phyloP scores from a whole-genome alignment of 2,888 invertebrate genomes.

The Macaria notata region DNA sequence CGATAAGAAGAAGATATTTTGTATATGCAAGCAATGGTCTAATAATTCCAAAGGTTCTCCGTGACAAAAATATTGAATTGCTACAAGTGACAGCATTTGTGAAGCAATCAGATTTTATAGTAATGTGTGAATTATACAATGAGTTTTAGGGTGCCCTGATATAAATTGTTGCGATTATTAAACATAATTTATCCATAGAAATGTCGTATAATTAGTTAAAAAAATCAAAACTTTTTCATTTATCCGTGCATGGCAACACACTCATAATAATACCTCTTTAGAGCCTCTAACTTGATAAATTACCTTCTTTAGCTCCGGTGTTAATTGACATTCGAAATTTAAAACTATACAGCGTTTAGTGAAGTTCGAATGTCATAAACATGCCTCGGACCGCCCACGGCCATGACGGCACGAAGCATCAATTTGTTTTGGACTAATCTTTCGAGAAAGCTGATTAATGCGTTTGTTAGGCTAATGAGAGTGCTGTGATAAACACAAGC shows the following conservation, averaged over 20 bases:
- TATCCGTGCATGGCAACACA: conserved; percentile 8
- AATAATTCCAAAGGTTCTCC: too few relatives aligned
- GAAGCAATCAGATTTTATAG: too few relatives aligned
- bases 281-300: conserved; percentile 40
- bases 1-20: too few relatives aligned
- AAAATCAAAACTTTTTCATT: too few relatives aligned
- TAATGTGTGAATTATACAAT: too few relatives aligned
- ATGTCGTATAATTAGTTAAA: too few relatives aligned
- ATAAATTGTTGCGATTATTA: too few relatives aligned
- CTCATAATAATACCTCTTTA: neutral
- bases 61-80: too few relatives aligned
- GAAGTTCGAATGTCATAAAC: conserved; percentile 56
- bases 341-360: conserved; percentile 43
- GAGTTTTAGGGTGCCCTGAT: too few relatives aligned
- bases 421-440: conserved; percentile 76
- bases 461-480: conserved; percentile 69
- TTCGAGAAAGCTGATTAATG: conserved; percentile 71
- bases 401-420: conserved; percentile 42
- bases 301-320: conserved; percentile 47
- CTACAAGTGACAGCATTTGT: too few relatives aligned
- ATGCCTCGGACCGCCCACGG: conserved; percentile 59
- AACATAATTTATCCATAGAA: too few relatives aligned
- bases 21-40: too few relatives aligned
- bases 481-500: conserved; percentile 50
- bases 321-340: conserved; percentile 57